Conservation (phyloP, 2,113 vertebrate species). For the Oostethus manadensis region DNA sequence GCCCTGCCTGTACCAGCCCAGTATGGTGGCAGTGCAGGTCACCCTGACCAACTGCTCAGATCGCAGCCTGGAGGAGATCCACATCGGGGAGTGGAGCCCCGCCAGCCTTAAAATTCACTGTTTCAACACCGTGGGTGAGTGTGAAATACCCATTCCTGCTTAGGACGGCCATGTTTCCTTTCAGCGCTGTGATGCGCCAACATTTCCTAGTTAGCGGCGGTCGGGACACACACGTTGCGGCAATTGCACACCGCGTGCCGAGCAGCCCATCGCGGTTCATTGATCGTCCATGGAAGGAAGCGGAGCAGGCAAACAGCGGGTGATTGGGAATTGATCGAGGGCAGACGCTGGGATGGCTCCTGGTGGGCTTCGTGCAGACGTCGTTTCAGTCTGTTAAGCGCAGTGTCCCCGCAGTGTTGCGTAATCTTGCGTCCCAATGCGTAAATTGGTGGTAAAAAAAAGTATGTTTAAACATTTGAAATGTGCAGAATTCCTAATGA, state of each 20-base stretch:
- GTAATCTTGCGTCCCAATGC: no score
- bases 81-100: slow-evolving; percentile 75
- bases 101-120: slow-evolving; percentile 76
- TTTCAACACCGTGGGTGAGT: slow-evolving; percentile 77
- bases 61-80: slow-evolving; percentile 81
- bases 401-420: no score
- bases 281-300: slow-evolving; percentile 64
- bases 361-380: slow-evolving; percentile 39
- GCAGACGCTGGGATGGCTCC: slow-evolving; percentile 8
- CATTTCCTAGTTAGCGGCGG: slow-evolving; percentile 37
- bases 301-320: slow-evolving; percentile 59
- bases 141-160: background rate
- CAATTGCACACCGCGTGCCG: slow-evolving; percentile 24
- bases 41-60: slow-evolving; percentile 82
- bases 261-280: slow-evolving; percentile 53
- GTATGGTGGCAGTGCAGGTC: slow-evolving; percentile 87
- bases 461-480: no score
- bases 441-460: no score
- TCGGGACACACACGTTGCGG: slow-evolving; percentile 21
- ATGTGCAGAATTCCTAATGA: no score
- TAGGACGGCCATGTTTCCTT: background rate
- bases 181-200: background rate
- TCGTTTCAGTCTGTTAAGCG: no score
- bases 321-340: slow-evolving; percentile 61
- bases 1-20: slow-evolving; percentile 77